A percentile compares a stretch with the other conserved stretches of the same genome.
phyloP scores from a whole-genome alignment of 2,888 invertebrate genomes.

The Apodemia mormo region DNA sequence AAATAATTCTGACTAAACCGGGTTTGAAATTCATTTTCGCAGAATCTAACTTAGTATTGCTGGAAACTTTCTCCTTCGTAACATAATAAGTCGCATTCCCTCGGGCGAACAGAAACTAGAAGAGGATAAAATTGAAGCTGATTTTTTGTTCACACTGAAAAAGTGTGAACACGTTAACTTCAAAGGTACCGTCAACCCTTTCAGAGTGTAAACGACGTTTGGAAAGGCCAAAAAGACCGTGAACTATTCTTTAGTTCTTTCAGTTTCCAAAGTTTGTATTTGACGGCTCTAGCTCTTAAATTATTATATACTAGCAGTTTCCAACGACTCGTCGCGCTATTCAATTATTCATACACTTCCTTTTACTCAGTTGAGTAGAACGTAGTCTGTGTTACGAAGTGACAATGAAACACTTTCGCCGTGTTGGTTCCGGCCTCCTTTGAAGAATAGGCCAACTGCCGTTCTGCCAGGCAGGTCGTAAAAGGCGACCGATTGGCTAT shows the following conservation, averaged over 20 bases:
- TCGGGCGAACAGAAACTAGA: not conserved
- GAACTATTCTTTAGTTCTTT: not conserved
- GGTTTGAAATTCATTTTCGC: not conserved
- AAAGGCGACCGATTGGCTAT: too few relatives aligned
- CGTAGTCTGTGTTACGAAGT: too few relatives aligned
- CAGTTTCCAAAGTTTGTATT: not conserved
- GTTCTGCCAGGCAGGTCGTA: too few relatives aligned
- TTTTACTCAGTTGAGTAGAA: too few relatives aligned
- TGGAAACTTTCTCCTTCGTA: not conserved
- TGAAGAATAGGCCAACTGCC: too few relatives aligned
- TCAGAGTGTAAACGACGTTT: not conserved
- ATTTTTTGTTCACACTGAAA: not conserved
- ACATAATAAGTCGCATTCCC: not conserved
- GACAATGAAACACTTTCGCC: too few relatives aligned
- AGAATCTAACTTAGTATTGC: not conserved
- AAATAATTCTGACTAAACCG: not conserved
- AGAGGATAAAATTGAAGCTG: not conserved
- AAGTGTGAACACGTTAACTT: not conserved
- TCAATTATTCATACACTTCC: too few relatives aligned
- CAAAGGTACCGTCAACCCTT: slow-evolving; percentile 1
- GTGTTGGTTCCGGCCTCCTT: too few relatives aligned
- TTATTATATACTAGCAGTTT: too few relatives aligned
- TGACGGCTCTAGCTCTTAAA: too few relatives aligned
- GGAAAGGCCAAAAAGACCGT: not conserved
- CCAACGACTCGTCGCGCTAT: too few relatives aligned